Base-by-base conservation (phyloP, 2,113 vertebrate genomes). In the Onychostruthus taczanowskii region DNA sequence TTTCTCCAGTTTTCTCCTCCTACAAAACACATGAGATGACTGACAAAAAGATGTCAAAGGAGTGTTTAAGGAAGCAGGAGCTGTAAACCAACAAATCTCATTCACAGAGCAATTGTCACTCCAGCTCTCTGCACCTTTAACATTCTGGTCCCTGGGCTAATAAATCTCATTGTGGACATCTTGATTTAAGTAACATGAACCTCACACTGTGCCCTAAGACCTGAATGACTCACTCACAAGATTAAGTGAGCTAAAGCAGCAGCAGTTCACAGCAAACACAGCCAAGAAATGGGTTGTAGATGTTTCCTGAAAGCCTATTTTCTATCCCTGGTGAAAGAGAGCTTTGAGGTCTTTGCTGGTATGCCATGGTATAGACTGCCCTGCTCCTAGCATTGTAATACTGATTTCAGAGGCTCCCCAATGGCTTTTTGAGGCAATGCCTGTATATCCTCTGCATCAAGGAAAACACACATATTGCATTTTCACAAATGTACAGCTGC, bases 21-120 rank as follows among this genome's bases (percentile, higher is more conserved):
- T 67, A 58, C 95, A 68, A 94, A 95, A 78, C 70, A 44, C 73
- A 90, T 43, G 80, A 94, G 75, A 87, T 37, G 64, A 56, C 93
- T 93, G 94, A 90, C 91, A 94, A 82, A 90, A 92, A 96, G 87
- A 78, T 62, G 79, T 78, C 73, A 94, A 63, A 96, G 30, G 52
- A 77, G 47, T 1, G 0, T 56, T 96, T 70, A 88, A 53, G 66
- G 85, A 88, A 94, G 50, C 87, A 83, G 91, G 55, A 80, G 23
- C 83, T 90, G 52, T 78, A 97, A 97, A 90, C 30, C 35, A 72
- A 64, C 77, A 82, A 68, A 92, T 78, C 59, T 94, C 2, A 2
- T 44, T 68, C 58, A 62, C 24, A 43, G 23, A 94, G 55, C 43
- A 91, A 67, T 46, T 69, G 82, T n/a, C 84, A 68, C 58, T 82